These are phyloP conservation scores for Lycaena phlaeas DNA, from an alignment of 2,888 invertebrate genomes.

Conservation along the genomic window DNA sequence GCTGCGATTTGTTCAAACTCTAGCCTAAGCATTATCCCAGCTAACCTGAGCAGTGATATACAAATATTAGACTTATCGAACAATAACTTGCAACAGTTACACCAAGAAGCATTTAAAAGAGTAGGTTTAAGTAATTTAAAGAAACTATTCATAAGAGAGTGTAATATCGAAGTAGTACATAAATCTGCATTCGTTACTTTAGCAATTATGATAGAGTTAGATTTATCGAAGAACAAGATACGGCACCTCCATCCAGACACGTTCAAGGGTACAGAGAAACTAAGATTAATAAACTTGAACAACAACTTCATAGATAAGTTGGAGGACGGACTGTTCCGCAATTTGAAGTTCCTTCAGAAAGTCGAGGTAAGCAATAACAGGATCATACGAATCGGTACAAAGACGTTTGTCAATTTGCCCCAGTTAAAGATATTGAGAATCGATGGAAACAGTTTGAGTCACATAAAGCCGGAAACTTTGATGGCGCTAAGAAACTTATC, in stretches of 20 bases:
- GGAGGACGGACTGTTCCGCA: slow-evolving; percentile 82
- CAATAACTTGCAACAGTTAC: slow-evolving; percentile 77
- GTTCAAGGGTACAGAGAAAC: slow-evolving; percentile 79
- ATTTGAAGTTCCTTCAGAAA: slow-evolving; percentile 82
- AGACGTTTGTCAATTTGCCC: slow-evolving; percentile 80
- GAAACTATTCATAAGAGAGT: slow-evolving; percentile 83
- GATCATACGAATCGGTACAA: slow-evolving; percentile 78
- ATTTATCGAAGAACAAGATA: slow-evolving; percentile 84
- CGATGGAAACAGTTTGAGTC: slow-evolving; percentile 83
- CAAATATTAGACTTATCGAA: slow-evolving; percentile 82
- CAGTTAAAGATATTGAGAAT: slow-evolving; percentile 80
- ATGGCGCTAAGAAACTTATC: slow-evolving; percentile 78
- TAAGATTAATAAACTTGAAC: slow-evolving; percentile 82
- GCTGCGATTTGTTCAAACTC: slow-evolving; percentile 85
- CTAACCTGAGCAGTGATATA: slow-evolving; percentile 80
- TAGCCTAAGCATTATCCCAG: slow-evolving; percentile 79
- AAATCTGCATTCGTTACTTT: slow-evolving; percentile 83
- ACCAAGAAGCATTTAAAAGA: slow-evolving; percentile 77
- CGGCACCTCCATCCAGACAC: slow-evolving; percentile 77
- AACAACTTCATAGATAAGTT: slow-evolving; percentile 83
- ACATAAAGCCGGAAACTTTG: slow-evolving; percentile 79
- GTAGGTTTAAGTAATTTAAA: slow-evolving; percentile 86
- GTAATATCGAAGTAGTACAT: slow-evolving; percentile 79
- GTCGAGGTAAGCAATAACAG: slow-evolving; percentile 85
- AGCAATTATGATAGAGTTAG: slow-evolving; percentile 85